A percentile compares a stretch with the other conserved stretches of the same genome.
Evolutionary conservation across 2,888 invertebrate genomes (phyloP).

Genomic region (Argyresthia albistria): DNA sequence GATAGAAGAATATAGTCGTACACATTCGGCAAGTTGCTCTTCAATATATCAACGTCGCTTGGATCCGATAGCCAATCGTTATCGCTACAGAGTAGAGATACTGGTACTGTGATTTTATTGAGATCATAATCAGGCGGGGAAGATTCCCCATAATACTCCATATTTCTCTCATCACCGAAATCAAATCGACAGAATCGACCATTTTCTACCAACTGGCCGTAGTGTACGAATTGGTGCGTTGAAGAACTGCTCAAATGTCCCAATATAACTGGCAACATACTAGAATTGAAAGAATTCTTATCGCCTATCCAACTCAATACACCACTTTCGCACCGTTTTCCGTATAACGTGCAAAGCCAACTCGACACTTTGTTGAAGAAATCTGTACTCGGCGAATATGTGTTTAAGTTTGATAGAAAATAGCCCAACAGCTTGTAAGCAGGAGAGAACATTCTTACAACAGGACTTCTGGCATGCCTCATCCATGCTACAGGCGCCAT

Average conservation of each 20-base stretch:
- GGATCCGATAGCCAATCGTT: constrained; percentile 60
- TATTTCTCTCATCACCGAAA: constrained; percentile 28
- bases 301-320: constrained; percentile 32
- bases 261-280: constrained; percentile 70
- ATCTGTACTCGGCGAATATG: constrained; percentile 25
- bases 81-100: constrained; percentile 38
- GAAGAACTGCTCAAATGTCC: constrained; percentile 73
- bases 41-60: constrained; percentile 53
- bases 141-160: constrained; percentile 47
- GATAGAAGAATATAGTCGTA: constrained; percentile 56
- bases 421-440: constrained; percentile 23
- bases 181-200: constrained; percentile 44
- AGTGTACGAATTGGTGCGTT: constrained; percentile 58
- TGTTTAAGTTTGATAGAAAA: constrained; percentile 23
- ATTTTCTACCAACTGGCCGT: constrained; percentile 41
- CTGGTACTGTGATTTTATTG: constrained; percentile 27
- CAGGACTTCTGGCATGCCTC: constrained; percentile 44
- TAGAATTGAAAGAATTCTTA: constrained; percentile 33
- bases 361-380: constrained; percentile 29
- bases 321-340: constrained; percentile 29
- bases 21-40: constrained; percentile 58
- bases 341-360: constrained; percentile 25
- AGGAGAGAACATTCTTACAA: constrained; percentile 36
- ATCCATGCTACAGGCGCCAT: constrained; percentile 74
- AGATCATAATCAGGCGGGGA: constrained; percentile 44